Conservation (phyloP, 2,888 invertebrate genomes). For the Idaea dimidiata region DNA sequence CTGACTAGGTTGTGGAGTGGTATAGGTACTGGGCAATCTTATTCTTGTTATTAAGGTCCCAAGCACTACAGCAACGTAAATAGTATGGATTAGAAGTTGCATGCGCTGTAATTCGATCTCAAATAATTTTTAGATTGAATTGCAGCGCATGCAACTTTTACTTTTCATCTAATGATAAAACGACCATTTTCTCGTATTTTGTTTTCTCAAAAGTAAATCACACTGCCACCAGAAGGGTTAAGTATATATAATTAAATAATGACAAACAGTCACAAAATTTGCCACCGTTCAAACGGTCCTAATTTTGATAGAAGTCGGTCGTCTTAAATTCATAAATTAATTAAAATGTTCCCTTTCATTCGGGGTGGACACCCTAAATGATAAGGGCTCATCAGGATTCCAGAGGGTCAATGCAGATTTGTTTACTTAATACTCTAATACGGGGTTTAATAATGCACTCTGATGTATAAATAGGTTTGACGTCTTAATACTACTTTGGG, state of each 20-base stretch:
- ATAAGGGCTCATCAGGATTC: conserved; percentile 69
- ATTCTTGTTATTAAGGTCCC: too few species aligned
- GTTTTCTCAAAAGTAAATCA: too few species aligned
- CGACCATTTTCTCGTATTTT: too few species aligned
- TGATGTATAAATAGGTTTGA: too few species aligned
- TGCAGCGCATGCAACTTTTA: too few species aligned
- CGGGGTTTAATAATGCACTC: conserved; percentile 36
- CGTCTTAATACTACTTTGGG: too few species aligned
- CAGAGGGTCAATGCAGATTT: conserved; percentile 63
- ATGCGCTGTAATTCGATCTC: too few species aligned
- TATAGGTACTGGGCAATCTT: not conserved
- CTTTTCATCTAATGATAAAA: too few species aligned
- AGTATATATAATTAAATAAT: conserved; percentile 5
- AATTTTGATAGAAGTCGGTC: conserved; percentile 55
- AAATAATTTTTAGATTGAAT: too few species aligned
- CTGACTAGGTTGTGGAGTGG: not conserved
- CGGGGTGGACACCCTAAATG: conserved; percentile 49
- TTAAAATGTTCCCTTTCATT: conserved; percentile 46
- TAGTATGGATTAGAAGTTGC: too few species aligned
- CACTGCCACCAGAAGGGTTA: too few species aligned
- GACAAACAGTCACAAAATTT: conserved; percentile 4
- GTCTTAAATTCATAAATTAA: conserved; percentile 74
- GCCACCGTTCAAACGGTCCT: conserved; percentile 6
- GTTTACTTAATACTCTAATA: conserved; percentile 46
- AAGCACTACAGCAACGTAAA: too few species aligned